A percentile compares a stretch with the other conserved stretches of the same genome.
These are phyloP conservation scores for Alviniconcha marisindica DNA, from an alignment of 1,140 invertebrate genomes.

Conservation along the genomic window DNA sequence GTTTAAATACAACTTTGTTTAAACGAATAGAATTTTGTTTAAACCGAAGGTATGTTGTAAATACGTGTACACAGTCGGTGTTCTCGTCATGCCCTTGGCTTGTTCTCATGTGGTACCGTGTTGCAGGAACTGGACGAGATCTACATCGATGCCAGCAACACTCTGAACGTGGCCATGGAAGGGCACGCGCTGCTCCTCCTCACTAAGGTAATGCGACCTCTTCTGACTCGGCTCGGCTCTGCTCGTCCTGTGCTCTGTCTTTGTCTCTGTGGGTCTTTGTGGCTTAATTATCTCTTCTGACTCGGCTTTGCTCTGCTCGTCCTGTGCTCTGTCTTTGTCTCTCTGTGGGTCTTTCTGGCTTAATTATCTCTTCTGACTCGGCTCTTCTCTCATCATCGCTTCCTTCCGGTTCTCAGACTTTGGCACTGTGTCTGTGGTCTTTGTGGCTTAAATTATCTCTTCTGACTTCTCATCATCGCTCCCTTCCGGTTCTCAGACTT, in stretches of 20 bases:
- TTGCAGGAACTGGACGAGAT: constrained; percentile 91
- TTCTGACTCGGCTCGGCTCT: not conserved
- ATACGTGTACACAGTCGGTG: no score
- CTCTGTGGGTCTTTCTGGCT: not conserved
- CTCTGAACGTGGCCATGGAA: constrained; percentile 87
- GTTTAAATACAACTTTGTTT: no score
- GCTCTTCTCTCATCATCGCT: no score
- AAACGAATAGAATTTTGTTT: no score
- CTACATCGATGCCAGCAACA: constrained; percentile 87
- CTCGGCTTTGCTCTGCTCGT: not conserved
- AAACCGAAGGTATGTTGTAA: no score
- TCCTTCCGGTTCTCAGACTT: no score
- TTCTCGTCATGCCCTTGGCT: not conserved
- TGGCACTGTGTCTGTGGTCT: no score
- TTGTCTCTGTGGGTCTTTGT: not conserved
- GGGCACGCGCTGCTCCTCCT: constrained; percentile 89
- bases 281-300: not conserved
- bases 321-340: not conserved
- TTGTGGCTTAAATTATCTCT: no score
- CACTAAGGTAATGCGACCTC: constrained; percentile 88
- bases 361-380: no score
- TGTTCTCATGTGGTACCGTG: not conserved
- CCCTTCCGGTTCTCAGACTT: no score
- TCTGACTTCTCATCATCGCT: no score
- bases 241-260: constrained; percentile 46